Conservation (phyloP, 2,113 vertebrate genomes). For the Dascyllus trimaculatus region DNA sequence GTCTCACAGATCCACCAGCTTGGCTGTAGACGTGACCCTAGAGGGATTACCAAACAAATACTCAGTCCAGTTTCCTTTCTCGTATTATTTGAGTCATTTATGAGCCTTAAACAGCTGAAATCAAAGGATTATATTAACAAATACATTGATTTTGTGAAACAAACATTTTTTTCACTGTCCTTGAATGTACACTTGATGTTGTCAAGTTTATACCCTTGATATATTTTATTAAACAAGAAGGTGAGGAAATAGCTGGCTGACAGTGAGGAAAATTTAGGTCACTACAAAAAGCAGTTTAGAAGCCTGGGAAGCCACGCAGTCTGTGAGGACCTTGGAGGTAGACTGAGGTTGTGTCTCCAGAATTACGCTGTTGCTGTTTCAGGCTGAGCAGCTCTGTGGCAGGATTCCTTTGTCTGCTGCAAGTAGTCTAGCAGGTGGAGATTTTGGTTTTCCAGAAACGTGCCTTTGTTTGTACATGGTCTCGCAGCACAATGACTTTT, state of each 20-base stretch:
- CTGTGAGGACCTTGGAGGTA: slow-evolving; percentile 11
- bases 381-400: background rate
- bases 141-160: too few species aligned
- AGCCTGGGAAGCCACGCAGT: slow-evolving; percentile 28
- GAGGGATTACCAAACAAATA: too few species aligned
- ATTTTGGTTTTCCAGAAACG: slow-evolving; percentile 36
- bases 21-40: background rate
- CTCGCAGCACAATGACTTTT: slow-evolving; percentile 48
- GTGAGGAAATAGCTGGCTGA: slow-evolving; percentile 24
- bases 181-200: background rate
- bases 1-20: background rate
- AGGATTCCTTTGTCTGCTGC: slow-evolving; percentile 29
- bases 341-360: slow-evolving; percentile 29
- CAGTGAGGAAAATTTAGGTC: slow-evolving; percentile 34
- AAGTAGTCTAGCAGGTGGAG: slow-evolving; percentile 57
- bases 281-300: slow-evolving; percentile 25
- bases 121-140: background rate
- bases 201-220: background rate
- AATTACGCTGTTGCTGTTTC: slow-evolving; percentile 28
- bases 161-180: background rate
- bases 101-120: background rate
- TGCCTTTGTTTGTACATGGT: slow-evolving; percentile 17
- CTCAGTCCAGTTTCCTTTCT: background rate
- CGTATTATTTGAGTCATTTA: background rate
- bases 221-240: background rate